Conservation (phyloP, 2,888 invertebrate species). For the Sisyra nigra region DNA sequence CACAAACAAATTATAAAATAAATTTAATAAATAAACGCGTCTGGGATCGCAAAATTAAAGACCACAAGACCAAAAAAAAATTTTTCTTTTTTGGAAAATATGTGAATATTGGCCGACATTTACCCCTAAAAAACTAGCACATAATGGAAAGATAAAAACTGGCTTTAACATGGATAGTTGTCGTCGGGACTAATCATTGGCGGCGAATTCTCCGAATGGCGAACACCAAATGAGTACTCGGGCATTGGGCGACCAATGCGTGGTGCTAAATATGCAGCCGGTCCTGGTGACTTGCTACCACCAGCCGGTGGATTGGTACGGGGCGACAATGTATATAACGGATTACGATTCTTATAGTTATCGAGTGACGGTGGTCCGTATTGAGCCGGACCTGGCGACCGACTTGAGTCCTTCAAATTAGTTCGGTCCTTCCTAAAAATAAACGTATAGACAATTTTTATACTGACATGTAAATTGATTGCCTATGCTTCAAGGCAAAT, state of each 20-base stretch:
- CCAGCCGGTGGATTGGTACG: slow-evolving; percentile 14
- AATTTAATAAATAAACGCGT: no score
- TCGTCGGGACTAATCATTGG: slow-evolving; percentile 43
- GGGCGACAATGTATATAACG: slow-evolving; percentile 20
- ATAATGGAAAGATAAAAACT: no score
- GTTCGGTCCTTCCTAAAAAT: slow-evolving; percentile 12
- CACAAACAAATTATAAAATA: no score
- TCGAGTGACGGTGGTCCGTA: slow-evolving; percentile 20
- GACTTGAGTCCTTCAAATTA: slow-evolving; percentile 7
- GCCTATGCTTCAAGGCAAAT: no score
- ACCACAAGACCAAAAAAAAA: no score
- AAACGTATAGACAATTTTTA: no score
- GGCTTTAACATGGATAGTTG: slow-evolving; percentile 28
- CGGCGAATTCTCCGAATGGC: slow-evolving; percentile 34
- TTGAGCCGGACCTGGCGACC: slow-evolving; percentile 30
- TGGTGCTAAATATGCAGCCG: slow-evolving; percentile 34
- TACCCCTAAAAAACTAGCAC: no score
- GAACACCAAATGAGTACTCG: slow-evolving; percentile 42
- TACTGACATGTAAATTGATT: no score
- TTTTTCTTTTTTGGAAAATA: no score
- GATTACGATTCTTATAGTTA: slow-evolving; percentile 19
- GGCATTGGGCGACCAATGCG: slow-evolving; percentile 28
- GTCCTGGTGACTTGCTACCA: slow-evolving; percentile 29
- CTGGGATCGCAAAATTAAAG: no score
- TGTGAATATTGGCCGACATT: no score